Conservation (phyloP, 1,140 invertebrate species). For the Papilio dardanus region DNA sequence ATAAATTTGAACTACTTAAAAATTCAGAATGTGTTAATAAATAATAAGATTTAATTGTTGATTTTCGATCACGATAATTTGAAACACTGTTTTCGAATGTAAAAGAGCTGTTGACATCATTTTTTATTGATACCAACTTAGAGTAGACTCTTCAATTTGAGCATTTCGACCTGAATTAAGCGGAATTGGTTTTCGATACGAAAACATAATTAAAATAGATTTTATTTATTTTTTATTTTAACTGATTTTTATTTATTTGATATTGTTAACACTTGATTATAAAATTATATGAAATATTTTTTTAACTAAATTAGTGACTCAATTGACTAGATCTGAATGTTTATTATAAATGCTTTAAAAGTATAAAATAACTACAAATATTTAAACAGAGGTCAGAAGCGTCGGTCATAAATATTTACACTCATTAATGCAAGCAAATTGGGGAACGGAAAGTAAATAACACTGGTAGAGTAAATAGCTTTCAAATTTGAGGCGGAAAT, state of each 20-base stretch:
- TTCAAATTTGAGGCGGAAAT: not conserved
- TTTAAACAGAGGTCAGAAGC: not conserved
- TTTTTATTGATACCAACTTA: not conserved
- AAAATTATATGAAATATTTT: too few species aligned
- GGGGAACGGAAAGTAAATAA: not conserved
- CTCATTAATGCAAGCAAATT: conserved; percentile 6
- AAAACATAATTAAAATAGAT: not conserved
- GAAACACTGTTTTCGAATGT: not conserved
- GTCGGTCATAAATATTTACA: not conserved
- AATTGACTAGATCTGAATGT: too few species aligned
- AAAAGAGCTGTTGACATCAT: conserved; percentile 14
- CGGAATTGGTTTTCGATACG: conserved; percentile 13
- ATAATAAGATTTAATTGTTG: conserved; percentile 36
- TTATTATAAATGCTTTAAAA: not conserved
- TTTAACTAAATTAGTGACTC: not conserved
- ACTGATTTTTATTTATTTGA: not conserved
- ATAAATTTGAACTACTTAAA: too few species aligned
- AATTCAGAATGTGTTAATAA: not conserved
- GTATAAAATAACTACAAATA: not conserved
- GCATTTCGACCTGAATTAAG: conserved; percentile 16
- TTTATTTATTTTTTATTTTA: not conserved
- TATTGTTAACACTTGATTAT: too few species aligned
- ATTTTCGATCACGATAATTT: not conserved
- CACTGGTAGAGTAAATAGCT: not conserved
- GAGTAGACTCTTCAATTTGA: conserved; percentile 8